These are phyloP conservation scores for Oophaga pumilio DNA, from an alignment of 2,113 vertebrate species.

Conservation along the genomic window DNA sequence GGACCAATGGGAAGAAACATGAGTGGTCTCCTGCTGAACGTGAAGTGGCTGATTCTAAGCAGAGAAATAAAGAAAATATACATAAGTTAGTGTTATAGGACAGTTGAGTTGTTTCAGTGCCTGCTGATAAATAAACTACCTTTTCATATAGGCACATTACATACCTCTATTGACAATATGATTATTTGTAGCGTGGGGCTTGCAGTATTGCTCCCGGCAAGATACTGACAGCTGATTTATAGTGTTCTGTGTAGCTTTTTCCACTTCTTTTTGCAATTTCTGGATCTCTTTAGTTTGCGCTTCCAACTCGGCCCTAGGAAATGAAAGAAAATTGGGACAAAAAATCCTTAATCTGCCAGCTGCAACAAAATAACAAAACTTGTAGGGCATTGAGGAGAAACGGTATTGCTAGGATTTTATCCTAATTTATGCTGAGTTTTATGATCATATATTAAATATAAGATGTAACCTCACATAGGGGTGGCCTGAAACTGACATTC, in stretches of 20 bases:
- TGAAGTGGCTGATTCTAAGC: neutral
- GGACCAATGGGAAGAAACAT: neutral
- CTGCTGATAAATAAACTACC: neutral
- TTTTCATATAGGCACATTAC: neutral
- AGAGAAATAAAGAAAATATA: neutral
- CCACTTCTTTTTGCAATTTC: slow-evolving; percentile 42
- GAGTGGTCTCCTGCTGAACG: neutral
- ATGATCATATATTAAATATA: neutral
- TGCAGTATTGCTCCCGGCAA: neutral
- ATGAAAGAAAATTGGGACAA: neutral
- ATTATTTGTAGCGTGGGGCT: neutral
- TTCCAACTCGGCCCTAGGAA: slow-evolving; percentile 28
- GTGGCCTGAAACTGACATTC: no score
- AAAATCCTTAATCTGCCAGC: neutral
- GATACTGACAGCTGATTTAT: slow-evolving; percentile 23
- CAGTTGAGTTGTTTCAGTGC: neutral
- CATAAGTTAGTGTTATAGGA: neutral
- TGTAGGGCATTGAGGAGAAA: neutral
- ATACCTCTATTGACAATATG: neutral
- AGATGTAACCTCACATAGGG: neutral
- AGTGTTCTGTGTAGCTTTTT: slow-evolving; percentile 30
- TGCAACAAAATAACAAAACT: neutral
- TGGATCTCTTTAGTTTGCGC: slow-evolving; percentile 46
- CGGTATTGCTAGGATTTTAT: neutral
- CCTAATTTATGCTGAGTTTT: neutral